phyloP scores from a whole-genome alignment of 2,113 vertebrate species.

The Petroica traversi region DNA sequence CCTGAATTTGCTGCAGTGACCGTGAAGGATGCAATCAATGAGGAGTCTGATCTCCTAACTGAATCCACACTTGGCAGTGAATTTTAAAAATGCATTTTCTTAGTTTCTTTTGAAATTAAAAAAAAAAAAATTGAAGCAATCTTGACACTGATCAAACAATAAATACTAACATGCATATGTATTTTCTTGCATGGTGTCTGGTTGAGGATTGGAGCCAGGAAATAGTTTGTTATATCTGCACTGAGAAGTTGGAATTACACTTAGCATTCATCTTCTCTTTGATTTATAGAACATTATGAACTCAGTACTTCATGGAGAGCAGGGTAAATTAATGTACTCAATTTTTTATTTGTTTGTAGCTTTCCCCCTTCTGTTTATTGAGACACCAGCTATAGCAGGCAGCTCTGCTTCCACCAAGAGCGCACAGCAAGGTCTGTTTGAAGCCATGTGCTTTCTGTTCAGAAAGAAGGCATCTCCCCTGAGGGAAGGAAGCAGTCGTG shows the following conservation, averaged over 20 bases:
- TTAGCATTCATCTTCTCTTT: background rate
- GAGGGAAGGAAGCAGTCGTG: background rate
- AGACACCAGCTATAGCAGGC: background rate
- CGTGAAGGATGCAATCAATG: background rate
- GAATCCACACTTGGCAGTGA: background rate
- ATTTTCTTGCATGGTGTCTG: background rate
- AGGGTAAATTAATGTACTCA: background rate
- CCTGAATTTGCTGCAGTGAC: background rate
- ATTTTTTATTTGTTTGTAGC: background rate
- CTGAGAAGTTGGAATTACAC: background rate
- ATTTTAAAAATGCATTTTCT: background rate
- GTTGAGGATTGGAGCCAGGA: background rate
- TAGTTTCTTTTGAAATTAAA: background rate
- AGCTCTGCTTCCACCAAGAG: background rate
- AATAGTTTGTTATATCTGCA: background rate
- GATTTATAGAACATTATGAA: background rate
- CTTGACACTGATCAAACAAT: background rate
- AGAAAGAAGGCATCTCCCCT: background rate
- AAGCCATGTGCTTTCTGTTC: background rate
- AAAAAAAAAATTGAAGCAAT: background rate
- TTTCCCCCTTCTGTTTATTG: background rate
- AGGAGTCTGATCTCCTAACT: background rate
- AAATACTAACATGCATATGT: background rate
- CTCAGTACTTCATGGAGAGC: background rate
- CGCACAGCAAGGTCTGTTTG: background rate